A percentile compares a stretch with the other conserved stretches of the same genome.
Conservation (phyloP, 2,888 invertebrate species). For the Cheilosia variabilis region DNA sequence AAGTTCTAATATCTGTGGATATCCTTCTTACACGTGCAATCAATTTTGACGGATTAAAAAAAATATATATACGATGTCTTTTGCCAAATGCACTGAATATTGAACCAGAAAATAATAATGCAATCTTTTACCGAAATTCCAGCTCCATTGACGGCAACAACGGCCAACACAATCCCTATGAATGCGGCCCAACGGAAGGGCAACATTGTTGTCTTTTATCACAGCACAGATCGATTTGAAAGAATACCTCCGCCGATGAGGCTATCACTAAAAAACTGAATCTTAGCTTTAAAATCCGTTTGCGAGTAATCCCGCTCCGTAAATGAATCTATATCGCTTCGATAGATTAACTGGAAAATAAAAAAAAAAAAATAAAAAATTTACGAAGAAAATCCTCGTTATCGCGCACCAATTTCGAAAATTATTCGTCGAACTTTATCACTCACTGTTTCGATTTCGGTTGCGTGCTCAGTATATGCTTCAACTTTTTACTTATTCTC, state of each 20-base stretch:
- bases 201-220: conserved; percentile 79
- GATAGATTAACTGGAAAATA: not conserved
- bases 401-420: conserved; percentile 65
- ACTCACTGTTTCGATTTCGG: conserved; percentile 61
- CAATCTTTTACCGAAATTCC: conserved; percentile 69
- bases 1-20: no score
- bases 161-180: conserved; percentile 79
- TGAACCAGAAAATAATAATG: not conserved
- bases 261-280: conserved; percentile 43
- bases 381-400: conserved; percentile 11
- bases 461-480: conserved; percentile 46
- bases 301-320: not conserved
- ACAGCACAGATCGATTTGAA: conserved; percentile 47
- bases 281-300: conserved; percentile 22
- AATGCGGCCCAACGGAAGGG: conserved; percentile 81
- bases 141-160: conserved; percentile 80
- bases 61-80: no score
- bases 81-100: not conserved
- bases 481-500: conserved; percentile 46
- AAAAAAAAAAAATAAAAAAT: conserved; percentile 14
- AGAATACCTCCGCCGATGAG: conserved; percentile 40
- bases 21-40: no score
- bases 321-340: conserved; percentile 1
- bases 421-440: conserved; percentile 68
- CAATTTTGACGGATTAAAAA: no score